Conservation (phyloP, 2,888 invertebrate genomes). For the Elysia crispata region DNA sequence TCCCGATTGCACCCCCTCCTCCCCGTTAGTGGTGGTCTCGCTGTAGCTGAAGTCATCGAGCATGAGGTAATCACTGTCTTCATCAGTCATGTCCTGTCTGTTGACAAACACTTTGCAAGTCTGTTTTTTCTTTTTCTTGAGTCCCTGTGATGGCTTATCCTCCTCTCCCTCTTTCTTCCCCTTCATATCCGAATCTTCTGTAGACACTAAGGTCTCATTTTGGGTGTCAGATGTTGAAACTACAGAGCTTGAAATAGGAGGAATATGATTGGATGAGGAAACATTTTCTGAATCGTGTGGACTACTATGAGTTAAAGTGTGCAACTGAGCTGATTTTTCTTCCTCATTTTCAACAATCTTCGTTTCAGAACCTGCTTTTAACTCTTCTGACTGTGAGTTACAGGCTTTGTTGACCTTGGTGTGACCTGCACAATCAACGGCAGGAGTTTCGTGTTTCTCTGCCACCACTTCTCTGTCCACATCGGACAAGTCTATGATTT, state of each 20-base stretch:
- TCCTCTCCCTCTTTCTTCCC: neutral
- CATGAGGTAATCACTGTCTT: constrained; percentile 45
- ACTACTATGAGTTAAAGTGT: too few species aligned
- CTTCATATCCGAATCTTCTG: neutral
- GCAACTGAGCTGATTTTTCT: too few species aligned
- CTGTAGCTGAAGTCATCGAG: constrained; percentile 47
- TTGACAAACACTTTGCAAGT: constrained; percentile 12
- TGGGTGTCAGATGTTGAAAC: neutral
- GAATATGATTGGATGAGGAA: too few species aligned
- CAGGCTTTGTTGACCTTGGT: too few species aligned
- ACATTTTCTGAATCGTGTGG: too few species aligned
- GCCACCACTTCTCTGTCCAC: neutral
- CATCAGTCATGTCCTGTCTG: constrained; percentile 44
- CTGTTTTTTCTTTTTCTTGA: neutral
- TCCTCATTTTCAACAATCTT: too few species aligned
- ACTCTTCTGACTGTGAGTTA: too few species aligned
- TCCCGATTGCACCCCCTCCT: neutral
- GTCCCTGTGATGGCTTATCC: neutral
- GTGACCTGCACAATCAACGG: too few species aligned
- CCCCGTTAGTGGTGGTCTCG: constrained; percentile 41
- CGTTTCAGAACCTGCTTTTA: too few species aligned
- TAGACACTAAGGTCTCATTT: neutral
- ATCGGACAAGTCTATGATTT: neutral
- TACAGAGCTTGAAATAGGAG: neutral
- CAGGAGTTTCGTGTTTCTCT: neutral